phyloP scores from a whole-genome alignment of 2,113 vertebrate genomes.

The Thunnus maccoyii region DNA sequence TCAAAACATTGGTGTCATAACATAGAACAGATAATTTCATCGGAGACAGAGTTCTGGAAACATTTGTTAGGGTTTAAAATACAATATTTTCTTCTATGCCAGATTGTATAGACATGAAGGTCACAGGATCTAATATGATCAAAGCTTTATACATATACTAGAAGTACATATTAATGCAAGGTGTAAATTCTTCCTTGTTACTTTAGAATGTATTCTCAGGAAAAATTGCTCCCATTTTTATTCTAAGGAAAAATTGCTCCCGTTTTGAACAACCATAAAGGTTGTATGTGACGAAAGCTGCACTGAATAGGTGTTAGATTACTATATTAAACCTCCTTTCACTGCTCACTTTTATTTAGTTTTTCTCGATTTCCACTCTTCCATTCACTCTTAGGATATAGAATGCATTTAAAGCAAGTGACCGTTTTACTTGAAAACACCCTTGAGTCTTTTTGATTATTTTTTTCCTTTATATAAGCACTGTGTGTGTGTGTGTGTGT shows the following conservation, averaged over 20 bases:
- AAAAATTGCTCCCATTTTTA: too few relatives aligned
- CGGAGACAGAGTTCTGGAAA: not conserved
- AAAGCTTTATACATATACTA: not conserved
- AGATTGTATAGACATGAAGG: too few relatives aligned
- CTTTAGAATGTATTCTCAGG: too few relatives aligned
- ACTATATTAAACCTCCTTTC: constrained; percentile 3
- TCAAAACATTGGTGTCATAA: constrained; percentile 1
- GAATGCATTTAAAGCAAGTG: constrained; percentile 1
- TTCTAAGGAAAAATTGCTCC: too few relatives aligned
- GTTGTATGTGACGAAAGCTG: constrained; percentile 27
- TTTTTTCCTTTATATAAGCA: constrained; percentile 7
- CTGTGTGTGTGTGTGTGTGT: not conserved
- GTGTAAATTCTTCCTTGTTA: not conserved
- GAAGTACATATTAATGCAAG: not conserved
- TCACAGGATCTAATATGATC: not conserved
- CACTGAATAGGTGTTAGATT: not conserved
- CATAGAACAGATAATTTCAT: not conserved
- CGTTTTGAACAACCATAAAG: not conserved
- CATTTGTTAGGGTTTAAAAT: not conserved
- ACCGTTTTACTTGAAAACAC: constrained; percentile 4
- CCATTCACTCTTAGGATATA: not conserved
- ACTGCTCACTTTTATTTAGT: constrained; percentile 4
- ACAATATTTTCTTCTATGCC: not conserved
- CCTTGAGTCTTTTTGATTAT: not conserved
- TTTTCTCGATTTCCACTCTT: not conserved